Conservation (phyloP, 2,797 vertebrate genomes). For the Sorex maritimensis region DNA sequence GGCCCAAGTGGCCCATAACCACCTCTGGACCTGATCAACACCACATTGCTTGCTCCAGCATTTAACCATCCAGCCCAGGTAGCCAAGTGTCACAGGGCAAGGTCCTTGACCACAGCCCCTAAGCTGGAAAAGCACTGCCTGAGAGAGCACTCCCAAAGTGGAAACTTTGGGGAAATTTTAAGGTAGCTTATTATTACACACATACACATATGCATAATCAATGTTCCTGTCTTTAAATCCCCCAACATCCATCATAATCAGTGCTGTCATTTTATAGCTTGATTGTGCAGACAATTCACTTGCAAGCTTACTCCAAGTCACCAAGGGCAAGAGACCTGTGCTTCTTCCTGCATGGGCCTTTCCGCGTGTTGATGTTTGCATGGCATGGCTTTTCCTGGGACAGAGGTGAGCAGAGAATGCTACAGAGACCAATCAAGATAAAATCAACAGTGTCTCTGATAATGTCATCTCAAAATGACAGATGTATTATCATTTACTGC, state of each 20-base stretch:
- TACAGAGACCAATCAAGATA: neutral
- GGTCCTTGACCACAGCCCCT: too few species aligned
- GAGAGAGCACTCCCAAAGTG: too few species aligned
- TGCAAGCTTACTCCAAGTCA: neutral
- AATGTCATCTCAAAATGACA: slow-evolving; percentile 6
- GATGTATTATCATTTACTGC: neutral
- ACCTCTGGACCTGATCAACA: too few species aligned
- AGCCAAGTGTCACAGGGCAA: too few species aligned
- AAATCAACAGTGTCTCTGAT: slow-evolving; percentile 33
- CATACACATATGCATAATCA: too few species aligned
- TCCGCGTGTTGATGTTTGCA: neutral
- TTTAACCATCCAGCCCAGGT: too few species aligned
- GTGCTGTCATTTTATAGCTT: neutral
- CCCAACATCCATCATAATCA: neutral
- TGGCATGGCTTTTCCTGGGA: neutral
- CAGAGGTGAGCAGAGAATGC: neutral
- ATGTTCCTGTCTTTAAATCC: neutral
- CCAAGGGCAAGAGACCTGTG: neutral
- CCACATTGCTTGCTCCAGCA: too few species aligned
- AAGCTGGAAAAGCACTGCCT: too few species aligned
- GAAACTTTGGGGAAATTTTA: too few species aligned
- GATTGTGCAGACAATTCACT: neutral
- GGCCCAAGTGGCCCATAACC: too few species aligned
- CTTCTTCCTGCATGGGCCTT: neutral
- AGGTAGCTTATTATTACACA: too few species aligned